These are phyloP conservation scores for Asteroscopus sphinx DNA, from an alignment of 2,888 invertebrate species.

Conservation along the genomic window DNA sequence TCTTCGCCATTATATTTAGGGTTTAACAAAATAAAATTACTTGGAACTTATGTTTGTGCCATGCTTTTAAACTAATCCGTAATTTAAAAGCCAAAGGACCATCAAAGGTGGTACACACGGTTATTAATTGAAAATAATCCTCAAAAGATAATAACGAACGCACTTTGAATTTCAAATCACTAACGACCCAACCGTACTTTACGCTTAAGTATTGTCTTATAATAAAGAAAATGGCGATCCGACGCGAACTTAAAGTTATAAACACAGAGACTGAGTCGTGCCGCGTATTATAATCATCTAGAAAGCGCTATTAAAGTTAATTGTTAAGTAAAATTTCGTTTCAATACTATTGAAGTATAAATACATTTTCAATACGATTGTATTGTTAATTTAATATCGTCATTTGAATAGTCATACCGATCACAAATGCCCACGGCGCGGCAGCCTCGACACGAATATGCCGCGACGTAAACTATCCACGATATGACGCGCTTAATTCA, in stretches of 20 bases:
- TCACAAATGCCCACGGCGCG: slow-evolving; percentile 76
- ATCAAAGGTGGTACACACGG: slow-evolving; percentile 12
- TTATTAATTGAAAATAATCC: slow-evolving; percentile 52
- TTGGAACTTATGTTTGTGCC: slow-evolving; percentile 11
- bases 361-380: slow-evolving; percentile 55
- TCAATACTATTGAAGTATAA: slow-evolving; percentile 41
- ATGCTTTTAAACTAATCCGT: slow-evolving; percentile 35
- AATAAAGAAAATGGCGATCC: slow-evolving; percentile 52
- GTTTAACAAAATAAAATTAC: slow-evolving; percentile 46
- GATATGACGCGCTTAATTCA: slow-evolving; percentile 68
- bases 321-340: slow-evolving; percentile 49
- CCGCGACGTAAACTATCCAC: slow-evolving; percentile 80
- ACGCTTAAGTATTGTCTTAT: slow-evolving; percentile 47
- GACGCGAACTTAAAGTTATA: slow-evolving; percentile 36
- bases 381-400: slow-evolving; percentile 61
- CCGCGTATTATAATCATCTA: slow-evolving; percentile 49
- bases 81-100: slow-evolving; percentile 26
- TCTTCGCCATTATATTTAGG: slow-evolving; percentile 14
- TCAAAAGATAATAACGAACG: slow-evolving; percentile 34
- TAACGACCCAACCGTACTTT: slow-evolving; percentile 36
- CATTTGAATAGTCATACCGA: slow-evolving; percentile 68
- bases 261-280: slow-evolving; percentile 43
- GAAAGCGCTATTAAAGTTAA: slow-evolving; percentile 51
- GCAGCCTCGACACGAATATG: slow-evolving; percentile 87
- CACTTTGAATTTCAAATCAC: slow-evolving; percentile 55